Base-by-base conservation (phyloP, 2,888 invertebrate species). In the Entomobrya proxima region DNA sequence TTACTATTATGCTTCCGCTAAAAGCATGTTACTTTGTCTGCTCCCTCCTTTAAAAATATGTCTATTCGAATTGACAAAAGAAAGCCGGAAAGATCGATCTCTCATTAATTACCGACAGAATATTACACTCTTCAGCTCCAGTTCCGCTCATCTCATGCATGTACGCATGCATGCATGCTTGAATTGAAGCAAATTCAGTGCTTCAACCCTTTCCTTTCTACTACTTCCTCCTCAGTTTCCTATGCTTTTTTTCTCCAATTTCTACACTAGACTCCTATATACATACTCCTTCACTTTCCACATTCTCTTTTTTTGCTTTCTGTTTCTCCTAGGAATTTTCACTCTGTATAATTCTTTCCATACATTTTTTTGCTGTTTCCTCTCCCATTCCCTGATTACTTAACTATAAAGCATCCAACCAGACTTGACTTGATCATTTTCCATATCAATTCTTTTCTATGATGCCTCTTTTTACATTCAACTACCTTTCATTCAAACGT, bases 31-130 rank as follows among this genome's bases (percentile, higher is more conserved):
- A 1, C 30, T 3, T 35, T 21, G 24, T 52, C 15, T 75, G 18
- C 11, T 35, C 58, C 21, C 21, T 35, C 72, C 50, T 21, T 47
- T 27, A 32, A 47, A 47, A 50, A 50, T 67, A 64, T 78, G 81
- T 79, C 35, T 58, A 79, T 86, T 79, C 79, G 76, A 32, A 74
- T 69, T 52, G 61, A 85, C 77, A 86, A 85, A 83, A 88, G 87
- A 87, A 82, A 67, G 86, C 87, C 88, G 88, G 88, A 88, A 88
- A 87, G 89, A 89, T 89, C 89, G 88, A 89, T 89, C 89, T 84
- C 88, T 89, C 89, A 89, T 89, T 89, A 89, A 89, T 89, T 89
- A 89, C 89, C 88, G 85, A 74, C 87, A 47, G 85, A 88, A 89
- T 88, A 89, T 89, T 88, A 89, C 88, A 86, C 87, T 88, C 88